Evolutionary conservation across 2,888 invertebrate genomes (phyloP), one percentile per base, ranked within the genome.

Genomic region (Balanococcus diminutus): DNA sequence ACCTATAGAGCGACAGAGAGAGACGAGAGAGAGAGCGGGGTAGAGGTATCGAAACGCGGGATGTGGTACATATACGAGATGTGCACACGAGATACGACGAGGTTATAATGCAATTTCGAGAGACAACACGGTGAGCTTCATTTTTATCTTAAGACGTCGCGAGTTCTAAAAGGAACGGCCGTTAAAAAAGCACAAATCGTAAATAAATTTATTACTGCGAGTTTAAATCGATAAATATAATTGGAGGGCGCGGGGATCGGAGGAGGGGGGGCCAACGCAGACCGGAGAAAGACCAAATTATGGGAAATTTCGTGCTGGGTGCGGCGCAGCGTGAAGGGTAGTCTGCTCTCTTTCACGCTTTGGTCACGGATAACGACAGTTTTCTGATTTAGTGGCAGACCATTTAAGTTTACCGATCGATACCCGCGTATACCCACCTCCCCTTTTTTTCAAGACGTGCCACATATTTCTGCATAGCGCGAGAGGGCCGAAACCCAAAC

Each of bases 351-450:
- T 42, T 82, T 82, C 51, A 31, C 82, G 51, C 31, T 82, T 82
- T 82, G 51, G 82, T 82, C 82, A 42, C 82, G 82, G 82, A 82
- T 82, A 82, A 82, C 82, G 82, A 82, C 82, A 82, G 82, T 82
- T 82, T 82, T 82, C 82, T 82, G 82, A 82, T 82, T 82, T 82
- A 82, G 82, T 82, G 82, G 82, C 51, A 82, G 82, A 82, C 82
- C 82, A 82, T 82, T 82, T 82, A 46, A 82, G 82, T 82, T 82
- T 82, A 51, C 82, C 28, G 82, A 82, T 82, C 82, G 82, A 82
- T 82, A 82, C 81, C 19, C 81, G 42, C 16, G 39, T 25, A 25
- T 2, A 22, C 11, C 56, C 72, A 5, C 72, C 72, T 1, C 3
- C n/a, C 31, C 11, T 31, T 16, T 28, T 22, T 82, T 46, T 46